These are phyloP conservation scores for Phrynocephalus guinanensis DNA, from an alignment of 2,797 vertebrate genomes.

Conservation along the genomic window DNA sequence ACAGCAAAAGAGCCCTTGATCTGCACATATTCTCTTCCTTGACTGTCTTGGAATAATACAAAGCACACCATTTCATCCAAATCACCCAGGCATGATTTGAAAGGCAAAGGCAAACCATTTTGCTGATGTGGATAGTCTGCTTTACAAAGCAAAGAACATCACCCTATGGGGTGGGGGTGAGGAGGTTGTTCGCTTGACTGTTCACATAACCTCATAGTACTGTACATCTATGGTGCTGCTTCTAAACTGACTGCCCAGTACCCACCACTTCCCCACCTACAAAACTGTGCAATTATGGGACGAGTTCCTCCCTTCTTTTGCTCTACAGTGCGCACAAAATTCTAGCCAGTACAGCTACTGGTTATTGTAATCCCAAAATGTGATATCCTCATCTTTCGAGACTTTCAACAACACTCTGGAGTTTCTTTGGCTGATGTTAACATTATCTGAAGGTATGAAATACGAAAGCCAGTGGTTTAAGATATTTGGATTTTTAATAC, in stretches of 20 bases:
- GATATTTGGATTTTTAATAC: background rate
- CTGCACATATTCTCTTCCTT: background rate
- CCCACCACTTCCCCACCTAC: background rate
- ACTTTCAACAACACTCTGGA: background rate
- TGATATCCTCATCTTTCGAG: no score
- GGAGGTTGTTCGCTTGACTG: background rate
- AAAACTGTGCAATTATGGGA: background rate
- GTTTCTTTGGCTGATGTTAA: background rate
- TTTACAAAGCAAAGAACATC: background rate
- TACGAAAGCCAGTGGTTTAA: no score
- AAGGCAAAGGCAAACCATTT: background rate
- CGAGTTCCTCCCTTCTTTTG: no score
- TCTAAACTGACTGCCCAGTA: background rate
- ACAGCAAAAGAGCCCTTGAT: no score
- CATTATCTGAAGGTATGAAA: background rate
- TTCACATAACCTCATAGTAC: background rate
- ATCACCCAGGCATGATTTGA: background rate
- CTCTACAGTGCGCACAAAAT: no score
- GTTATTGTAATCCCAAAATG: no score
- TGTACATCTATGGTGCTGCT: background rate
- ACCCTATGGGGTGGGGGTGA: no score
- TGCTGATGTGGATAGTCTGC: background rate
- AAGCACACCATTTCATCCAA: background rate
- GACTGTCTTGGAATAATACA: background rate
- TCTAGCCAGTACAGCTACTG: no score